Evolutionary conservation across 2,797 vertebrate genomes (phyloP).

Genomic region (Luscinia luscinia): DNA sequence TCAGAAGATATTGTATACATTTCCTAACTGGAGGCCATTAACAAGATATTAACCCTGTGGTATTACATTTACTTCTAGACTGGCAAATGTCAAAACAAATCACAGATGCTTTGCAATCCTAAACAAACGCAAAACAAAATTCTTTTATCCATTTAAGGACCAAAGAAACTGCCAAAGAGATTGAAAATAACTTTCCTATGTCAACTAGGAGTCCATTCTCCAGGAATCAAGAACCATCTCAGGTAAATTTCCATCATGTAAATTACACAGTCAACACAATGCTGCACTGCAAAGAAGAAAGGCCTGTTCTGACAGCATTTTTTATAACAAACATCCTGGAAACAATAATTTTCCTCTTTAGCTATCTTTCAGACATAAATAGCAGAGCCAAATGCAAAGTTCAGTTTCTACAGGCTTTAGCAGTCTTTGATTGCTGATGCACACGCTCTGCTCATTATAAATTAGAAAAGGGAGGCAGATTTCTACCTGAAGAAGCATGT

Average conservation of each 20-base stretch:
- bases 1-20: not conserved
- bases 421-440: slow-evolving; percentile 63
- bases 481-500: slow-evolving; percentile 69
- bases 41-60: not conserved
- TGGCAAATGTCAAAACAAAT: not conserved
- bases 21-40: not conserved
- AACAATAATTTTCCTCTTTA: not conserved
- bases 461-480: slow-evolving; percentile 68
- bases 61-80: not conserved
- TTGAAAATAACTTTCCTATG: not conserved
- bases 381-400: not conserved
- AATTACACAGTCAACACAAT: not conserved
- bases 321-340: not conserved
- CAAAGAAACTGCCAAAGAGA: not conserved
- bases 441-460: slow-evolving; percentile 57
- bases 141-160: not conserved
- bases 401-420: not conserved
- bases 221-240: not conserved
- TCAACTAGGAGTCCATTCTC: not conserved
- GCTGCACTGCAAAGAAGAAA: not conserved
- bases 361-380: not conserved
- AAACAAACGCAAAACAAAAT: not conserved
- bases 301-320: not conserved
- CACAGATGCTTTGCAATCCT: not conserved
- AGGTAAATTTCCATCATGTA: not conserved